Percentiles rank a stretch among this genome's conserved stretches.
These are phyloP conservation scores for Noctua janthe DNA, from an alignment of 2,888 invertebrate genomes.

Conservation along the genomic window DNA sequence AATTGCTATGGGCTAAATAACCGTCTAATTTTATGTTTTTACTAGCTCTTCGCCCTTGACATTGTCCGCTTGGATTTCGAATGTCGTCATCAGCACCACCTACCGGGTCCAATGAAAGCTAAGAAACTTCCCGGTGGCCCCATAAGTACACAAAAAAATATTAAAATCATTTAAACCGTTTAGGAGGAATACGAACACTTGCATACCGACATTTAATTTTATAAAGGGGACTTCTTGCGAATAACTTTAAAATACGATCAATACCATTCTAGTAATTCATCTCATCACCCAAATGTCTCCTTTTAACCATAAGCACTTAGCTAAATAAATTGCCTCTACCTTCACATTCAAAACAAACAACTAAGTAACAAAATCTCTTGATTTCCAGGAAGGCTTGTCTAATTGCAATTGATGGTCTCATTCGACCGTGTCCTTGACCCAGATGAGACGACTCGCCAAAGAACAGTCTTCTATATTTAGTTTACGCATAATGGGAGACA, in stretches of 20 bases:
- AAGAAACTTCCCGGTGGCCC: background rate
- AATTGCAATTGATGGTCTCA: constrained; percentile 52
- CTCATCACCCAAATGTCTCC: background rate
- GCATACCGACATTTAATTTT: background rate
- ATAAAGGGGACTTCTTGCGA: background rate
- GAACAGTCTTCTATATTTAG: constrained; percentile 53
- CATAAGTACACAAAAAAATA: background rate
- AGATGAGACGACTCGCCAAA: constrained; percentile 35
- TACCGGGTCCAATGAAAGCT: background rate
- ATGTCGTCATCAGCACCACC: background rate
- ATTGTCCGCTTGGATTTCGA: background rate
- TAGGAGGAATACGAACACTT: background rate
- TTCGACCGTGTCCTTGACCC: constrained; percentile 62
- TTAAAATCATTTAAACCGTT: background rate
- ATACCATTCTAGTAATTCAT: background rate
- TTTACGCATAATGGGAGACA: constrained; percentile 27
- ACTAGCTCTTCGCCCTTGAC: background rate
- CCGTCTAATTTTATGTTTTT: background rate
- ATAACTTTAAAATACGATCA: background rate
- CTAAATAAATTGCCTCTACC: background rate
- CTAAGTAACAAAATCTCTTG: constrained; percentile 8
- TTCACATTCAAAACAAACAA: constrained; percentile 7
- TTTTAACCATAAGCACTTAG: background rate
- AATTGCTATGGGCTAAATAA: background rate
- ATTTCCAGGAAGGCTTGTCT: constrained; percentile 46